A percentile compares a stretch with the other conserved stretches of the same genome.
phyloP scores from a whole-genome alignment of 2,797 vertebrate species.

The Clarias fuscus region DNA sequence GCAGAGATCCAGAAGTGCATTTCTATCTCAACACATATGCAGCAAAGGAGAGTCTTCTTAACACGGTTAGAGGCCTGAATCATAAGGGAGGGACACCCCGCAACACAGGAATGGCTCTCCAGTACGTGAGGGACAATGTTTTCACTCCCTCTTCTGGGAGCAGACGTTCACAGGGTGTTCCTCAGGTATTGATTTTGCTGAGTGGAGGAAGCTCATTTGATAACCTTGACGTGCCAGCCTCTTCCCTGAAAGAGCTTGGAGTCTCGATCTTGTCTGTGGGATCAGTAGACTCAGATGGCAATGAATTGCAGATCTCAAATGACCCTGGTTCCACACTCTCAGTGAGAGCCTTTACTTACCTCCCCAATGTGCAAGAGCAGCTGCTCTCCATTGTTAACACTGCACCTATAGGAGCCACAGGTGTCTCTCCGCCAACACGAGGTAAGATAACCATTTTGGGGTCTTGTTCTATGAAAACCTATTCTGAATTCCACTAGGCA shows the following conservation, averaged over 20 bases:
- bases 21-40: constrained; percentile 78
- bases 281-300: constrained; percentile 55
- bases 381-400: constrained; percentile 47
- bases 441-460: constrained; percentile 34
- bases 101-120: constrained; percentile 75
- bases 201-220: constrained; percentile 63
- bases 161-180: constrained; percentile 53
- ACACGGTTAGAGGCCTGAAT: constrained; percentile 63
- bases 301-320: constrained; percentile 59
- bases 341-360: constrained; percentile 55
- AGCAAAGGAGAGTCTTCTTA: constrained; percentile 74
- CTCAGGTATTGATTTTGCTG: constrained; percentile 59
- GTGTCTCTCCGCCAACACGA: constrained; percentile 18
- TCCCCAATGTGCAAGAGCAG: constrained; percentile 52
- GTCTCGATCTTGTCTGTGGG: constrained; percentile 60
- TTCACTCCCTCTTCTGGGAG: constrained; percentile 57
- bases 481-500: too few species aligned
- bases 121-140: constrained; percentile 67
- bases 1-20: constrained; percentile 70
- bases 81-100: constrained; percentile 73
- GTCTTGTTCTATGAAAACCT: too few species aligned
- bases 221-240: constrained; percentile 65
- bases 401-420: constrained; percentile 2
- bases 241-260: constrained; percentile 55
- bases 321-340: constrained; percentile 44